phyloP scores from a whole-genome alignment of 2,113 vertebrate species.

The Pithys albifrons region DNA sequence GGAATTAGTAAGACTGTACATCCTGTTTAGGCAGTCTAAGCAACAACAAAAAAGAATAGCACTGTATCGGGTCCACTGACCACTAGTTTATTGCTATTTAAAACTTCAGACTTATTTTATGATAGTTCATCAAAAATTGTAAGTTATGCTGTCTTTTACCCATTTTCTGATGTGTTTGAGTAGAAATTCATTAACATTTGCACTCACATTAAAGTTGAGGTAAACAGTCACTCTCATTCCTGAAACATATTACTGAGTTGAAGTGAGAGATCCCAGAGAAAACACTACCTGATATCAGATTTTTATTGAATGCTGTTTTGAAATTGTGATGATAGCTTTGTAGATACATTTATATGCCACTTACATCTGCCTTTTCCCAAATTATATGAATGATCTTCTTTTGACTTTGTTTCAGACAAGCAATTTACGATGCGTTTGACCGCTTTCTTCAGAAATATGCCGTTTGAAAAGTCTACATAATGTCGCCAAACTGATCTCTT shows the following conservation, averaged over 20 bases:
- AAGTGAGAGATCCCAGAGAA: neutral
- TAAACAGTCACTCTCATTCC: neutral
- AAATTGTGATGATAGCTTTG: neutral
- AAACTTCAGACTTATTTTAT: neutral
- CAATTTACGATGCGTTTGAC: conserved; percentile 95
- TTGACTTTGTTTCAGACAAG: conserved; percentile 77
- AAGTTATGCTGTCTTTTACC: neutral
- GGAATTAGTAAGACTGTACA: neutral
- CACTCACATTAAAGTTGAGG: neutral
- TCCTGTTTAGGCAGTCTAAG: neutral
- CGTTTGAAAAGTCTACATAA: neutral
- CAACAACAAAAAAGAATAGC: neutral
- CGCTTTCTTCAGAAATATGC: conserved; percentile 91
- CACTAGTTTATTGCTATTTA: neutral
- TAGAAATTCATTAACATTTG: neutral
- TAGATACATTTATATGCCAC: neutral
- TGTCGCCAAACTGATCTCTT: neutral
- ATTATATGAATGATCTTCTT: neutral
- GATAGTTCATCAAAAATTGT: neutral
- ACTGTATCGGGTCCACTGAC: accelerated
- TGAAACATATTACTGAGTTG: neutral
- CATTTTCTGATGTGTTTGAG: neutral
- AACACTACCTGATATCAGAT: neutral
- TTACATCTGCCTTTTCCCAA: neutral
- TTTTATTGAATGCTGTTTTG: neutral